phyloP scores from a whole-genome alignment of 2,797 vertebrate genomes.

The Silurus aristotelis region DNA sequence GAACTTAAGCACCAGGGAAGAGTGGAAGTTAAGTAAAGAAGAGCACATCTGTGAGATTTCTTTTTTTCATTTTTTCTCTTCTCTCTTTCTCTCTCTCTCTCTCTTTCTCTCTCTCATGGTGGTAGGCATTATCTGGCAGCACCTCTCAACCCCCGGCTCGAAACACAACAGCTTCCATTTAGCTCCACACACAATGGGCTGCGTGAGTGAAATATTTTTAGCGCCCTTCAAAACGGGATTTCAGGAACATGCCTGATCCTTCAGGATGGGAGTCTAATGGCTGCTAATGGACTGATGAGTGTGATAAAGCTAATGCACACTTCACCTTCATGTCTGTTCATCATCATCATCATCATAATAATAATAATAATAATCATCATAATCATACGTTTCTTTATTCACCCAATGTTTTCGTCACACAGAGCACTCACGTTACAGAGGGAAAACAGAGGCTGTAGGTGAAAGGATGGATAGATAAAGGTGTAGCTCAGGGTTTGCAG shows the following conservation, averaged over 20 bases:
- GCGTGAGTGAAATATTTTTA: constrained; percentile 9
- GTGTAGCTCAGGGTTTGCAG: neutral
- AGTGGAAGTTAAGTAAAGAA: neutral
- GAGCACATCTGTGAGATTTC: neutral
- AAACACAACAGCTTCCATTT: constrained; percentile 32
- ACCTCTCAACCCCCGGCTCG: constrained; percentile 35
- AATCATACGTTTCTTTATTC: neutral
- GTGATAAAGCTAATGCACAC: constrained; percentile 26
- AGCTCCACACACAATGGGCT: constrained; percentile 28
- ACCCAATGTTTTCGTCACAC: neutral
- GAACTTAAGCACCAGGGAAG: too few species aligned
- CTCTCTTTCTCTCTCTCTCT: neutral
- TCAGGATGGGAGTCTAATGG: neutral
- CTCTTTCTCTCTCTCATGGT: neutral
- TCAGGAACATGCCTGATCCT: constrained; percentile 9
- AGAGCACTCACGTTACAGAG: neutral
- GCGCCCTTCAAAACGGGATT: constrained; percentile 2
- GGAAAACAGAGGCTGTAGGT: neutral
- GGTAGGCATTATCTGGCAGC: constrained; percentile 26
- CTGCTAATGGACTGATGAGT: constrained; percentile 11
- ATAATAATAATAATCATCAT: neutral
- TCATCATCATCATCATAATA: too few species aligned
- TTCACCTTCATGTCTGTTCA: neutral
- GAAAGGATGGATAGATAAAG: neutral
- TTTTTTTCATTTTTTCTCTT: neutral